Percentiles rank a stretch among this genome's conserved stretches.
Evolutionary conservation across 1,140 invertebrate genomes (phyloP).

Genomic region (Solenopsis fugax): DNA sequence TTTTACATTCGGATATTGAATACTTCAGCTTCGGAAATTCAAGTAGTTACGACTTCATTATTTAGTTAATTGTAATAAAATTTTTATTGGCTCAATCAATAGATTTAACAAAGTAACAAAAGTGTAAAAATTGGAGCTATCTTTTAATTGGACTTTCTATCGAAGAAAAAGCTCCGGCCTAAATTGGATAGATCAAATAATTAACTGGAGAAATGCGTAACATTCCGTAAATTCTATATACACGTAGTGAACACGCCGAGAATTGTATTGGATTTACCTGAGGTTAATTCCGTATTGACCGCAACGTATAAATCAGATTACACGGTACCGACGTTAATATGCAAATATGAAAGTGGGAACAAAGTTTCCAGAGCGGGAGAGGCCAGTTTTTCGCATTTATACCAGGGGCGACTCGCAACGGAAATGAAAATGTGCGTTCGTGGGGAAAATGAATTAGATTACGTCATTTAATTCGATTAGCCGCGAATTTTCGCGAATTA

Average conservation of each 20-base stretch:
- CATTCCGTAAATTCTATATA: slow-evolving; percentile 24
- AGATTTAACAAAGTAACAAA: background rate
- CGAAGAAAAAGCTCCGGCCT: background rate
- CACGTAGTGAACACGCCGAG: background rate
- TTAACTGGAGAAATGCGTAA: background rate
- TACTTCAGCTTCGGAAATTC: background rate
- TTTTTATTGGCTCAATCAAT: background rate
- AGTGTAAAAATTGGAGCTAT: background rate
- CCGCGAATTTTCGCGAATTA: background rate
- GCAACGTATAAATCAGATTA: slow-evolving; percentile 36
- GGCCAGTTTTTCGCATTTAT: background rate
- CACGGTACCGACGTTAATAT: background rate
- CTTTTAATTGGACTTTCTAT: background rate
- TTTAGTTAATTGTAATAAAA: slow-evolving; percentile 1
- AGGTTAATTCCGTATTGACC: slow-evolving; percentile 38
- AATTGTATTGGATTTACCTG: slow-evolving; percentile 47
- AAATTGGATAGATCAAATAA: background rate
- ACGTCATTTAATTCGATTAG: background rate
- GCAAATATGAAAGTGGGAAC: background rate
- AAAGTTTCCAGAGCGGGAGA: background rate
- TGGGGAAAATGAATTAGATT: background rate
- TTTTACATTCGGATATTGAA: slow-evolving; percentile 24
- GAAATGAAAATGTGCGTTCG: background rate
- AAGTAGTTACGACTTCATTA: background rate
- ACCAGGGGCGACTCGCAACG: background rate